Conservation (phyloP, 2,888 invertebrate species). For the Cyrtodaria siliqua region DNA sequence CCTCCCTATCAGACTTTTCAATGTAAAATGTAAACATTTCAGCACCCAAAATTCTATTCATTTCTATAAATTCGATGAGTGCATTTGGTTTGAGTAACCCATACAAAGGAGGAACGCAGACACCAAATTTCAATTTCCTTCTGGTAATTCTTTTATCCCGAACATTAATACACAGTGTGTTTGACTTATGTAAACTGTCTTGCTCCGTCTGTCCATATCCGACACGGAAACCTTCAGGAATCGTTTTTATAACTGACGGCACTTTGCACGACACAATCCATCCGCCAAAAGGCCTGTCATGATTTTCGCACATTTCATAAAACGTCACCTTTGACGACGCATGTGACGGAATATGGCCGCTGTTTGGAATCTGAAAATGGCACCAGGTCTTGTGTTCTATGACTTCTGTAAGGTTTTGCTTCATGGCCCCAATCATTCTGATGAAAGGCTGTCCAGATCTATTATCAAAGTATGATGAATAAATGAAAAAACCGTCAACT, state of each 20-base stretch:
- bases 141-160: conserved; percentile 23
- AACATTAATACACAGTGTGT: conserved; percentile 32
- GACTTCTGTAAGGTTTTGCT: not conserved
- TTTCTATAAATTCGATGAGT: conserved; percentile 79
- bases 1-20: conserved; percentile 41
- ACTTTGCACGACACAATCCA: conserved; percentile 76
- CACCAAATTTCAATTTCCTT: conserved; percentile 64
- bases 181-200: conserved; percentile 12
- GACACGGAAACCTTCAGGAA: conserved; percentile 13
- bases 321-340: conserved; percentile 11
- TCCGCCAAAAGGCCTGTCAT: conserved; percentile 72
- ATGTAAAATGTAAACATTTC: conserved; percentile 77
- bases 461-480: conserved; percentile 45
- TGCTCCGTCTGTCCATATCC: not conserved
- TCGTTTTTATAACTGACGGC: conserved; percentile 37
- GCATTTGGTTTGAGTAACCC: conserved; percentile 67
- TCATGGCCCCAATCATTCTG: conserved; percentile 37
- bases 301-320: conserved; percentile 75
- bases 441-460: conserved; percentile 23
- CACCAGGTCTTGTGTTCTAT: conserved; percentile 19
- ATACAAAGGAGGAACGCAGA: conserved; percentile 81
- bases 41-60: conserved; percentile 75
- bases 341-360: conserved; percentile 4
- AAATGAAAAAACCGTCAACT: conserved; percentile 24
- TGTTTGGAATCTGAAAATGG: conserved; percentile 27